Evolutionary conservation across 1,140 invertebrate species (phyloP).

Genomic region (Lucilia sericata): DNA sequence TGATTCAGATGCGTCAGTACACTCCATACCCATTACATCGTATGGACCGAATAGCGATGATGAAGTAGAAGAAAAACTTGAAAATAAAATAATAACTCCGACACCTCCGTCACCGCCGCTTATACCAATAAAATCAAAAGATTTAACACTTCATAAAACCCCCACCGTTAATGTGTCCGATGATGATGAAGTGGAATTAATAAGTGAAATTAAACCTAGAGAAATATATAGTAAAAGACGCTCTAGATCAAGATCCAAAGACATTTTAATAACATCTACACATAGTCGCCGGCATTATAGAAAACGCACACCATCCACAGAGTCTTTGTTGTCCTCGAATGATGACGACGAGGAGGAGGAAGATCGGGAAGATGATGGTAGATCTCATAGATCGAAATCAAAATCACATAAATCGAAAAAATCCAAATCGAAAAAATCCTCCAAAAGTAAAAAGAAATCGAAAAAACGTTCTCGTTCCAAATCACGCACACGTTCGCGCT

Average conservation of each 20-base stretch:
- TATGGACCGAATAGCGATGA: conserved; percentile 65
- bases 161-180: conserved; percentile 58
- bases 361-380: neutral
- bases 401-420: conserved; percentile 41
- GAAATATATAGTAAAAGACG: conserved; percentile 26
- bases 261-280: neutral
- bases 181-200: conserved; percentile 62
- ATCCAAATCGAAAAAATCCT: conserved; percentile 30
- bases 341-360: neutral
- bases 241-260: neutral
- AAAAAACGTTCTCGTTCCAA: conserved; percentile 44
- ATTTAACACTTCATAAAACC: conserved; percentile 13
- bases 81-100: conserved; percentile 33
- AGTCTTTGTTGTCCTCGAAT: neutral
- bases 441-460: conserved; percentile 44
- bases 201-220: conserved; percentile 48
- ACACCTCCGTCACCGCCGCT: neutral
- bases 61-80: conserved; percentile 46
- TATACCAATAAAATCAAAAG: neutral
- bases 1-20: conserved; percentile 60
- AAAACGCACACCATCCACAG: conserved; percentile 43
- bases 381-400: conserved; percentile 18
- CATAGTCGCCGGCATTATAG: neutral
- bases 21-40: conserved; percentile 65
- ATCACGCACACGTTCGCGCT: conserved; percentile 39